Base-by-base conservation (phyloP, 2,113 vertebrate species). In the Andinoacara biseriatus region DNA sequence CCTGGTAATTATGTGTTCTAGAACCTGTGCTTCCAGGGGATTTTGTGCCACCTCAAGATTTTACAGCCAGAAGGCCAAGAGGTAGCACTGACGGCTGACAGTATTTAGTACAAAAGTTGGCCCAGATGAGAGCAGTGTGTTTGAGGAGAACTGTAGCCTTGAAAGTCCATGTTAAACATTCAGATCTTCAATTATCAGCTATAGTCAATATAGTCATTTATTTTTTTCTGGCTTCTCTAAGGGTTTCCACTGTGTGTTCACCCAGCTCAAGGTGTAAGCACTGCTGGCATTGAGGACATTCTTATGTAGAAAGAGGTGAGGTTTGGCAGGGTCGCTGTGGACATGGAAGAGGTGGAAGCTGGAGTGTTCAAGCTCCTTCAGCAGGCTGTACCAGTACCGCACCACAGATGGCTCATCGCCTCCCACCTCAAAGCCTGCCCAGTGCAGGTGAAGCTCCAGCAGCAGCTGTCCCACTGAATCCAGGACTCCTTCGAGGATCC, bases 321-420 rank as follows among this genome's bases (percentile, higher is more conserved):
- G 97, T 86, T 96, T 97, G 10, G 89, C 88, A 1, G 95, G 93
- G 85, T 99, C 95, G 54, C 95, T 97, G 92, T 97, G 94, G 80
- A 96, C 95, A 33, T 96, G 95, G 86, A 99, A 99, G 81, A 99
- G 97, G 80, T 89, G 95, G 92, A 99, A 99, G 89, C 96, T 94
- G 81, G 96, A 96, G 0, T 58, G 93, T 84, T 99, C 96, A 18
- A 99, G 92, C 72, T 99, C 98, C 86, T 96, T 96, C 17, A 99
- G 96, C 78, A 99, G 93, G 79, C 98, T 99, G 95, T 97, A 99
- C 98, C 98, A 99, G 90, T 97, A 99, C 20, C 98, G 93, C 59
- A 99, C 97, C 57, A 99, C 97, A 0, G 94, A 92, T 20, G 96
- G 96, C 83, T 99, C 97, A 0, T 97, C 96, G n/a, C 97, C 97